Evolutionary conservation across 2,888 invertebrate species (phyloP).

Genomic region (Drosophila atripex): DNA sequence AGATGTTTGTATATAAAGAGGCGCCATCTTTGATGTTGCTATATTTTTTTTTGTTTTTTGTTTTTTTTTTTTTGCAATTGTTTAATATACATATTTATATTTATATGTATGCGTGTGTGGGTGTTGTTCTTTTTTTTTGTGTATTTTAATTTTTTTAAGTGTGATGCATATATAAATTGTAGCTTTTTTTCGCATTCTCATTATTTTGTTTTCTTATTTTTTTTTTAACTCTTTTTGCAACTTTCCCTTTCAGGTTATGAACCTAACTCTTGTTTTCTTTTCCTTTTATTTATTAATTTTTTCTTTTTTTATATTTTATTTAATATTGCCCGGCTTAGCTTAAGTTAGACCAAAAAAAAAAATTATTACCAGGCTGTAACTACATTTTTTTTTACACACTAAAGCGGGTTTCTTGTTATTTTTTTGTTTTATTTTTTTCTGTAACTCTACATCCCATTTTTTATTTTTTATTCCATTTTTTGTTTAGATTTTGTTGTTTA

Average conservation of each 20-base stretch:
- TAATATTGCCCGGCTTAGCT: slow-evolving; percentile 1
- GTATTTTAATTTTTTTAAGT: slow-evolving; percentile 3
- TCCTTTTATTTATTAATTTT: background rate
- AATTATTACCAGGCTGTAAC: slow-evolving; percentile 1
- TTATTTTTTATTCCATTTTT: background rate
- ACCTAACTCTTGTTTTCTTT: background rate
- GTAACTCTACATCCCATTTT: background rate
- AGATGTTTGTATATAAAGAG: slow-evolving; percentile 45
- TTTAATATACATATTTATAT: slow-evolving; percentile 53
- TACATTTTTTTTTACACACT: background rate
- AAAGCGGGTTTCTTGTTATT: background rate
- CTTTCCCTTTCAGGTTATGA: slow-evolving; percentile 1
- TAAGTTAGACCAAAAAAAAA: slow-evolving; percentile 5
- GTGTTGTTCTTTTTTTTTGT: slow-evolving; percentile 9
- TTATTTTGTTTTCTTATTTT: too few species aligned
- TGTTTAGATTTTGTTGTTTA: background rate
- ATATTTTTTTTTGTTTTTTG: slow-evolving; percentile 11
- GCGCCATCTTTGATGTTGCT: slow-evolving; percentile 78
- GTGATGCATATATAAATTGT: slow-evolving; percentile 22
- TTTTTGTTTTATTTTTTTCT: background rate
- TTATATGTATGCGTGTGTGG: slow-evolving; percentile 17
- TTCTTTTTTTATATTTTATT: background rate
- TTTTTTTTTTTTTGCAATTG: slow-evolving; percentile 11
- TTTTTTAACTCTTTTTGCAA: background rate
- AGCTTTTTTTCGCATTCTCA: slow-evolving; percentile 1